Evolutionary conservation across 2,113 vertebrate species (phyloP).

Genomic region (Sorex araneus): DNA sequence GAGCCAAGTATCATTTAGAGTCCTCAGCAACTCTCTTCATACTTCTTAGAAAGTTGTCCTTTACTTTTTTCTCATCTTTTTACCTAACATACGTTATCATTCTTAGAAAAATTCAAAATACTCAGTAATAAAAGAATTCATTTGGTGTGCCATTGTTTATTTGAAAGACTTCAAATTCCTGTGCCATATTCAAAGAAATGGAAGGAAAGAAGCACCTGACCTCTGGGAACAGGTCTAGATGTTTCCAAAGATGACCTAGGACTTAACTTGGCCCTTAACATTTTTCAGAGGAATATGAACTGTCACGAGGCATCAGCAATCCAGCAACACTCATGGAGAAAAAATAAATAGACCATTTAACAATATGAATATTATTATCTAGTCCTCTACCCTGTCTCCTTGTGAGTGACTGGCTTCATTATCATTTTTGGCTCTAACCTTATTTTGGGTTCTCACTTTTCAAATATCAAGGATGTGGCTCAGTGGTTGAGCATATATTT

Average conservation of each 20-base stretch:
- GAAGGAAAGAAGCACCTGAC: not conserved
- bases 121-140: not conserved
- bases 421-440: not conserved
- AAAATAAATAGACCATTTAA: not conserved
- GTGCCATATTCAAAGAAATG: not conserved
- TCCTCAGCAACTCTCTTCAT: not conserved
- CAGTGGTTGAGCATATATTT: no score
- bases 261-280: not conserved
- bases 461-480: not conserved
- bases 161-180: not conserved
- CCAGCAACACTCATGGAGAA: not conserved
- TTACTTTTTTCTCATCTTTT: not conserved
- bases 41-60: not conserved
- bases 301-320: not conserved
- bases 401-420: not conserved
- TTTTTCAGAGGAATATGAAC: not conserved
- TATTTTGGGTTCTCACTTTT: not conserved
- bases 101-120: not conserved
- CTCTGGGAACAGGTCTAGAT: not conserved
- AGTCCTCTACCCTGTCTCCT: not conserved
- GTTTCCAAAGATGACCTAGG: not conserved
- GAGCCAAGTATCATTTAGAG: not conserved
- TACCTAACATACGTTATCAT: not conserved
- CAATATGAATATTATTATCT: not conserved
- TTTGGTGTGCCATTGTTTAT: slow-evolving; percentile 31